Base-by-base conservation (phyloP, 1,140 invertebrate genomes). In the Heliconius melpomene region DNA sequence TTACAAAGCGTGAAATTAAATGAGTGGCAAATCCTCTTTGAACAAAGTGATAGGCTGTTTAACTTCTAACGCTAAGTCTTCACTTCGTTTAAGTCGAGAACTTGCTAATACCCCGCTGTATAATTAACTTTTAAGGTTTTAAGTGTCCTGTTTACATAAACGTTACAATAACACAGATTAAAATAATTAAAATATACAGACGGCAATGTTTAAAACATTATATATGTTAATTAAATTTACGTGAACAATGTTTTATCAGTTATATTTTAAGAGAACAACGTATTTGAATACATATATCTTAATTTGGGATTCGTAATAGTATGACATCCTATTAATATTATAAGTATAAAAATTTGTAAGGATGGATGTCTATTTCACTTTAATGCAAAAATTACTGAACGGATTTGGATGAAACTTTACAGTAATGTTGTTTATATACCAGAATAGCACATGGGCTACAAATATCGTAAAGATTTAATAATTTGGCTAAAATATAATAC, bases 31-130 rank as follows among this genome's bases (percentile, higher is more conserved):
- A 90, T 87, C 88, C 85, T 82, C 81, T 83, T 84, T 77, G 79
- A 81, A 82, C 83, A 85, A 89, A 82, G 86, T 85, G 87, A 88
- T 86, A 88, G 85, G 86, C 85, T 87, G 84, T 89, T 87, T 89
- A 87, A 89, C 86, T 87, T 81, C n/a, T 71, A 86, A 81, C 83
- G 78, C 79, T 86, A 85, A 86, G 75, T 79, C 78, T 46, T 60
- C 79, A 57, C 71, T 74, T 79, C 78, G 79, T 79, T 85, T 82
- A 70, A 82, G 73, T 60, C 81, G 74, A 73, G 73, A 75, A 79
- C 82, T 86, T 71, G 75, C 76, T 84, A 84, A 83, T 80, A 54
- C 66, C 73, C 46, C 71, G 79, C 80, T 82, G 79, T 82, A 80
- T 84, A 81, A 79, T 75, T 75, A 73, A 72, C n/a, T 72, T 79